phyloP scores from a whole-genome alignment of 2,888 invertebrate genomes.

The Ophioninae sp. region DNA sequence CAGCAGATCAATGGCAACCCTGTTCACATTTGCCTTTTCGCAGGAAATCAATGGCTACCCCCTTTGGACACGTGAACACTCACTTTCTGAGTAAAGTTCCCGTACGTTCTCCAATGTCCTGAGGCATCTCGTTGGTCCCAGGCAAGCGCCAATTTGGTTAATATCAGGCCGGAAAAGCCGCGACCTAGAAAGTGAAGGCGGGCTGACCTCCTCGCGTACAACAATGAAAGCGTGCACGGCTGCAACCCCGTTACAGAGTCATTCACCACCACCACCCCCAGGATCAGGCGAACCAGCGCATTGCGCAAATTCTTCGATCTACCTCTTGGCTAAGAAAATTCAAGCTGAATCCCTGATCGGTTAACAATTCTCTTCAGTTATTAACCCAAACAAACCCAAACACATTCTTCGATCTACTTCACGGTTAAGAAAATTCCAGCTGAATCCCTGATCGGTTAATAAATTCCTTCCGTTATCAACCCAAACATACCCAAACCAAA shows the following conservation, averaged over 20 bases:
- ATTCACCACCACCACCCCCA: constrained; percentile 27
- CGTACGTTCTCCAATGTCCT: constrained; percentile 6
- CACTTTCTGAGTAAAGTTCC: not conserved
- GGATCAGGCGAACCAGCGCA: constrained; percentile 50
- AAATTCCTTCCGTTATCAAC: not conserved
- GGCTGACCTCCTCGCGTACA: constrained; percentile 35
- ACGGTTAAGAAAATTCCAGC: not conserved
- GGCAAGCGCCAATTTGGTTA: constrained; percentile 54
- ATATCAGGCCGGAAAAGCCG: constrained; percentile 58
- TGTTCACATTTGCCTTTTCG: not conserved
- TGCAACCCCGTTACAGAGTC: constrained; percentile 28
- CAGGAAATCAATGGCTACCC: not conserved
- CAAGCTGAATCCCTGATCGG: not conserved
- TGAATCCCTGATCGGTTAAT: not conserved
- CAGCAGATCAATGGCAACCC: not conserved
- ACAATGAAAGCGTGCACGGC: constrained; percentile 24
- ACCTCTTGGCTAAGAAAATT: not conserved
- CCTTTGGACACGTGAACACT: not conserved
- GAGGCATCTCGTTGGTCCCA: not conserved
- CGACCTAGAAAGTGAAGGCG: constrained; percentile 56
- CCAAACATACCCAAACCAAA: too few relatives aligned
- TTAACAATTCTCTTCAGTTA: not conserved
- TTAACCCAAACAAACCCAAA: not conserved
- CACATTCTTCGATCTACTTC: constrained; percentile 46
- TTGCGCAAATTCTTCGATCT: constrained; percentile 59